These are phyloP conservation scores for Serripes groenlandicus DNA, from an alignment of 2,888 invertebrate genomes.

Conservation along the genomic window DNA sequence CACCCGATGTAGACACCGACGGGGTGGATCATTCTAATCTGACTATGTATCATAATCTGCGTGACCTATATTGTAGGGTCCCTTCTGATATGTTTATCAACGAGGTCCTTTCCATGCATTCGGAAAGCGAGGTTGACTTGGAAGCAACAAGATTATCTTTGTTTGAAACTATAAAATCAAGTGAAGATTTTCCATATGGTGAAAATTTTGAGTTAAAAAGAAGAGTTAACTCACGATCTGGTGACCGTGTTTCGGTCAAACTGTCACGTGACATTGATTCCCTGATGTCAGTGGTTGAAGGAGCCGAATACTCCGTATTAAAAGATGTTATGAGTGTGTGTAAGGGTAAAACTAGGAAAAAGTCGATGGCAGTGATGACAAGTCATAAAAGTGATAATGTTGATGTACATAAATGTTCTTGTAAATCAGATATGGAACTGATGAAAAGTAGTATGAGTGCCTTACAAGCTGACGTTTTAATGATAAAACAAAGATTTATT, in stretches of 20 bases:
- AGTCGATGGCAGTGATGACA: neutral
- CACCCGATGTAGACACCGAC: neutral
- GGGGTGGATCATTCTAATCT: neutral
- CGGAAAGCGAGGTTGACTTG: constrained; percentile 10
- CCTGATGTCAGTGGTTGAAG: neutral
- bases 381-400: neutral
- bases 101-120: neutral
- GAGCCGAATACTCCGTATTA: constrained; percentile 1
- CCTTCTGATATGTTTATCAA: constrained; percentile 10
- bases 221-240: constrained; percentile 2
- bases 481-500: constrained; percentile 7
- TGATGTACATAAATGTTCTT: neutral
- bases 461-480: constrained; percentile 14
- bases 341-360: neutral
- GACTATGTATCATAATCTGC: neutral
- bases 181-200: constrained; percentile 4
- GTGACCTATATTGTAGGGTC: neutral
- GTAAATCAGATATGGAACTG: neutral
- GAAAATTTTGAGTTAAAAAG: neutral
- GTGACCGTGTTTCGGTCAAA: constrained; percentile 7
- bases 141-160: neutral
- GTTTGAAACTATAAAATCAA: constrained; percentile 12
- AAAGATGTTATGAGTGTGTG: constrained; percentile 13
- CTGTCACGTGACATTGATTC: constrained; percentile 1
- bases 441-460: neutral